Evolutionary conservation across 2,797 vertebrate species (phyloP), one percentile per base, ranked within the genome.

Genomic region (Melanotaenia maccullochi): DNA sequence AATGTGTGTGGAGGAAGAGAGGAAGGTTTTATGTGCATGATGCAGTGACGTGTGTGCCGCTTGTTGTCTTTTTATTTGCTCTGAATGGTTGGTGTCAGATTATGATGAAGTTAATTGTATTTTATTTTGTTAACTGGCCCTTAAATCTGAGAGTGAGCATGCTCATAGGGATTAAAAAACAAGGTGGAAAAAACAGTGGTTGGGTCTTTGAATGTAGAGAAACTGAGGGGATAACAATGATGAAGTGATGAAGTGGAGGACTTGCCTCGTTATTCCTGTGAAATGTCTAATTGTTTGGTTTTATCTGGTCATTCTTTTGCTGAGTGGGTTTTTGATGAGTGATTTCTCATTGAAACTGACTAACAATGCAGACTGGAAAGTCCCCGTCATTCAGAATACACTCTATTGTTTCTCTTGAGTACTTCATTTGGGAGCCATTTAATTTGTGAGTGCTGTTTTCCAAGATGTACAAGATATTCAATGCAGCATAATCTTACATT

Each of bases 331-430:
- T 22, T 40, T 87, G 75, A 82, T 80, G 85, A 84, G 60, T 63
- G 69, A 85, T 72, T 68, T 60, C 70, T 84, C 32, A 71, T 82
- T 85, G 75, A 90, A 79, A 81, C 54, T 9, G 22, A 67, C 42
- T 22, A 70, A 87, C 86, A 89, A 87, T 80, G 70, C 35, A 28
- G 75, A n/a, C 59, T 81, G 87, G 78, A 86, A 82, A 78, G 56
- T 73, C 44, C 62, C 59, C 72, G 47, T 35, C 56, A 16, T 54
- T 83, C 66, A 70, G 51, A 66, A 24, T 20, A 4, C 49, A 58
- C 55, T 57, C 73, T 24, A 71, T 90, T 90, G 87, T 90, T 85
- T 76, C 67, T 22, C 66, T 60, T 77, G 76, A 85, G 73, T 71
- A 32, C 55, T 67, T 78, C 61, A 79, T 13, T 42, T 25, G 25